A percentile compares a stretch with the other conserved stretches of the same genome.
phyloP scores from a whole-genome alignment of 2,797 vertebrate genomes.

The Euphonia xanthogaster region DNA sequence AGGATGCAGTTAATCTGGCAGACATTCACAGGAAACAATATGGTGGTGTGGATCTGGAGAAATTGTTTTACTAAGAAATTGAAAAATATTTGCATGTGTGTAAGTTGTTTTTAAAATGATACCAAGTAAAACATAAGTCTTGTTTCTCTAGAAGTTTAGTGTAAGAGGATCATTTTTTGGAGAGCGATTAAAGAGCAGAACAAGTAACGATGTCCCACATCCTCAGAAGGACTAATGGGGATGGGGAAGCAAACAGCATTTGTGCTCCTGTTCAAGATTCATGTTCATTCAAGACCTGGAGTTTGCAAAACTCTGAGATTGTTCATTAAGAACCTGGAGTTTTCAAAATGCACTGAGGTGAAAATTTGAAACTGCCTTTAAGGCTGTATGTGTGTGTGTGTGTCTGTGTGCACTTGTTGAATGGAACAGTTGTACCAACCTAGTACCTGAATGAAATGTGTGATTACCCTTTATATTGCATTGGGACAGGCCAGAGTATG shows the following conservation, averaged over 20 bases:
- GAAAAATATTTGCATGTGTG: slow-evolving; percentile 33
- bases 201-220: neutral
- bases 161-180: neutral
- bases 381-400: neutral
- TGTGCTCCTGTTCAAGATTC: neutral
- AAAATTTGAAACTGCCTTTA: neutral
- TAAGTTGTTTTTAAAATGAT: slow-evolving; percentile 36
- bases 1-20: slow-evolving; percentile 25
- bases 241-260: neutral
- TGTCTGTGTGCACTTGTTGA: neutral
- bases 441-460: neutral
- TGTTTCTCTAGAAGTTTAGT: slow-evolving; percentile 9
- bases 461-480: neutral
- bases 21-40: slow-evolving; percentile 20
- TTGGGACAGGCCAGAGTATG: neutral
- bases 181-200: neutral
- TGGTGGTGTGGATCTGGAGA: neutral
- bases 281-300: neutral
- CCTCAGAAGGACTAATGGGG: neutral
- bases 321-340: neutral
- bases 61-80: slow-evolving; percentile 33
- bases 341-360: neutral
- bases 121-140: slow-evolving; percentile 10
- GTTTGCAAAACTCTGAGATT: neutral
- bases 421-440: neutral